A percentile compares a stretch with the other conserved stretches of the same genome.
These are phyloP conservation scores for Pituophis catenifer DNA, from an alignment of 2,113 vertebrate genomes.

Conservation along the genomic window DNA sequence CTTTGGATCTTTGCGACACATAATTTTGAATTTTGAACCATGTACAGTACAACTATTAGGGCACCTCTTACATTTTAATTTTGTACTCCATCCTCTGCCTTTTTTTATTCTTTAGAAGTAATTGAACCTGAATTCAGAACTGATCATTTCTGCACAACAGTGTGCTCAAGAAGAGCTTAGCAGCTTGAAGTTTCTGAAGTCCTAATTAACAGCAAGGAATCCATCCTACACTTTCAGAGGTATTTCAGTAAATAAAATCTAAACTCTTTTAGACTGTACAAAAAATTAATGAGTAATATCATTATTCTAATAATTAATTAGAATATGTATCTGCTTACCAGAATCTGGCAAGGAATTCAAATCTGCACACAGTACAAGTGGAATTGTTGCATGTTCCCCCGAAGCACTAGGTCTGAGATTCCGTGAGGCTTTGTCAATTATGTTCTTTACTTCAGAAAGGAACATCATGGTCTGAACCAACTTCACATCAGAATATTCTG, in stretches of 20 bases:
- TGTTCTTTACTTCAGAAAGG: constrained; percentile 96
- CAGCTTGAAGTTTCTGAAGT: not conserved
- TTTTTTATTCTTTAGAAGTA: not conserved
- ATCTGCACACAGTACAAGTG: constrained; percentile 94
- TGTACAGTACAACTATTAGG: not conserved
- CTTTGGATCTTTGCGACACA: not conserved
- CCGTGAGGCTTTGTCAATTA: constrained; percentile 95
- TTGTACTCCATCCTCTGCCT: not conserved
- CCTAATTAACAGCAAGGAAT: not conserved
- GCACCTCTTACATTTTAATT: not conserved
- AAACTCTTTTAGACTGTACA: not conserved
- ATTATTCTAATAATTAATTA: not conserved
- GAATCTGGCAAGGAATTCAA: constrained; percentile 98
- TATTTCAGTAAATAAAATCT: not conserved
- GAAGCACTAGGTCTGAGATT: constrained; percentile 85
- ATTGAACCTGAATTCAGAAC: not conserved
- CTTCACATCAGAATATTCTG: constrained; percentile 96
- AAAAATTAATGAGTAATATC: not conserved
- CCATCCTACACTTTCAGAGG: not conserved
- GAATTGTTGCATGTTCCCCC: constrained; percentile 90
- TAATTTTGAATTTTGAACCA: not conserved
- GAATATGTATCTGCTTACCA: constrained; percentile 71
- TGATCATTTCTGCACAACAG: not conserved
- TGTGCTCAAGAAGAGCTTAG: not conserved
- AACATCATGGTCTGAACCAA: constrained; percentile 99